Base-by-base conservation (phyloP, 2,888 invertebrate genomes). In the Tipula unca region DNA sequence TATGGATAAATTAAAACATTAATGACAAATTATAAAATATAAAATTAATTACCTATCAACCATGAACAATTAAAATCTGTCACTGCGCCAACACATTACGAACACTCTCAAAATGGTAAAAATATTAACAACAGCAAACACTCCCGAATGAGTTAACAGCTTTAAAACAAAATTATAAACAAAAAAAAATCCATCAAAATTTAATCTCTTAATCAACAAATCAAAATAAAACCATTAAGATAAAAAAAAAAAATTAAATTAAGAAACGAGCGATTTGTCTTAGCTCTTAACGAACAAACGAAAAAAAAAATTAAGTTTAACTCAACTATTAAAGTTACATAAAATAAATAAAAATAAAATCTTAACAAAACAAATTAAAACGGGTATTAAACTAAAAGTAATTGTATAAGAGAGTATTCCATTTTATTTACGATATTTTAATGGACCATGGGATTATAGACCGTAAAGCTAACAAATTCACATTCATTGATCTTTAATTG, bases 141-240 rank as follows among this genome's bases (percentile, higher is more conserved):
- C 25, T 69, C 25, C 69, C 69, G 69, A 69, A 69, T 10, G 69
- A 69, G 69, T 69, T 25, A 69, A 69, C 48, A 54, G 17, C 48
- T 54, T 17, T 17, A 54, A 54, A 54, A 6, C n/a, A 54, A 48
- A 32, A 32, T 6, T 6, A 2, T n/a, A 32, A 32, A 32, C 3
- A 32, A 48, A 17, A 48, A 48, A 48, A 69, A 69, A 69, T 69
- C 69, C 69, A 69, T 69, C 69, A 69, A 69, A 69, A 20, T 69
- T 69, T 69, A 69, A 69, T 69, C 69, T 69, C 69, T 69, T 69
- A 69, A 69, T 69, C 69, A 69, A 69, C 69, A 69, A 69, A 69
- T 69, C 69, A 69, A 69, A 69, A 69, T 69, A 69, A 69, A 69
- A 20, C 69, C 69, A 69, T 69, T 69, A 69, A 69, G 69, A 69